Base-by-base conservation (phyloP, 2,888 invertebrate species). In the Dryomyza anilis region DNA sequence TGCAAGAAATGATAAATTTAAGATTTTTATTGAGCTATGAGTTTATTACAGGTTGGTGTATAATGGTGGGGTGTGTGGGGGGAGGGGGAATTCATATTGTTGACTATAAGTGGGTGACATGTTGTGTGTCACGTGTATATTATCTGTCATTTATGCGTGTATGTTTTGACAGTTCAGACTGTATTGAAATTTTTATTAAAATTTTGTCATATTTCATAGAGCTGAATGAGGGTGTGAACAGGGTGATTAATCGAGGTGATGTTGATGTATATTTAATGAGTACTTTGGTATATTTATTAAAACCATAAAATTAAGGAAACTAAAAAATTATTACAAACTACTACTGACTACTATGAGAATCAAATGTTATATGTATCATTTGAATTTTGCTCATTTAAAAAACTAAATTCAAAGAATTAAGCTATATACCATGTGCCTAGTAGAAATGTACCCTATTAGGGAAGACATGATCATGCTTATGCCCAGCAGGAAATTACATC, bases 111-210 rank as follows among this genome's bases (percentile, higher is more conserved):
- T 46, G 39, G 48, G 59, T 64, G 69, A 52, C 63, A 64, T 60
- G 66, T 64, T 53, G 64, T 64, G 59, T 62, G 48, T 33, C 43
- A 25, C 63, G 16, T 36, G 39, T 61, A n/a, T 67, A 67, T 66
- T 64, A 70, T 69, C 70, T 72, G 66, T 70, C 66, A 67, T 65
- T 50, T 58, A 33, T 55, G 65, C 61, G 63, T 70, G 68, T 65
- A 68, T 71, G 70, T 73, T 73, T 67, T 73, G 73, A 73, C 73
- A 72, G 57, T 67, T 73, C 70, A 66, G 69, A 69, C 71, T 69
- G 67, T 68, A 66, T 71, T 67, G 52, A 70, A 68, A 69, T 72
- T 71, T 68, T 67, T 71, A 72, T 69, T 68, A 67, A 70, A 72
- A 63, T 63, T 64, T 60, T 39, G 14, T n/a, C n/a, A n/a, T 50